Conservation (phyloP, 2,888 invertebrate species). For the Adela reaumurella region DNA sequence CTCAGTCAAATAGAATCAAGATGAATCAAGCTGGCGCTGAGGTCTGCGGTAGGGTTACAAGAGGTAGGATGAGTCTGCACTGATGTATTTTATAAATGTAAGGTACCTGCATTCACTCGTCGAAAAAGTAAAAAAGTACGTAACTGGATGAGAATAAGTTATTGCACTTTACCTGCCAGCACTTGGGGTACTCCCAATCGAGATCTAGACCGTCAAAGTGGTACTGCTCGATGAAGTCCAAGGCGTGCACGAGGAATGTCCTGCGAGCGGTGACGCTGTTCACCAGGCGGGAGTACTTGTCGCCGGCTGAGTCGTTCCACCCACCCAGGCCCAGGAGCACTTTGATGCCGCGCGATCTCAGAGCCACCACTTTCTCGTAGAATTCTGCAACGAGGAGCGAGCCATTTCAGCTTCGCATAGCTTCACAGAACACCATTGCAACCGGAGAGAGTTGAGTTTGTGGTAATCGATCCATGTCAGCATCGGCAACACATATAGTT, state of each 20-base stretch:
- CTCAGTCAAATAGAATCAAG: no score
- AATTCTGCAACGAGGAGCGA: constrained; percentile 57
- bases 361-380: constrained; percentile 78
- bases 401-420: no score
- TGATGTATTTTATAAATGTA: no score
- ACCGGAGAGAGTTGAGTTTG: no score
- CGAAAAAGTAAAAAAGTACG: no score
- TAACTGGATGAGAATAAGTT: no score
- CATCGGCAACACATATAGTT: neutral
- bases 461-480: neutral
- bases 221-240: constrained; percentile 74
- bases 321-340: constrained; percentile 88
- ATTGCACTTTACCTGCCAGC: constrained; percentile 86
- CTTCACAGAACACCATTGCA: no score
- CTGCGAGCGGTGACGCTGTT: constrained; percentile 67
- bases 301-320: constrained; percentile 91
- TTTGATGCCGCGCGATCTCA: constrained; percentile 70
- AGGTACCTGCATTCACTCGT: no score
- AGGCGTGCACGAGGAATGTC: constrained; percentile 69
- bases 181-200: constrained; percentile 93
- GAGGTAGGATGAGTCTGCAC: no score
- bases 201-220: constrained; percentile 89
- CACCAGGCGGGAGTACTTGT: constrained; percentile 82
- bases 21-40: no score
- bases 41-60: no score